Conservation (phyloP, 37 sponge, comb jelly and placozoan species). For the Haliclona indistincta region DNA sequence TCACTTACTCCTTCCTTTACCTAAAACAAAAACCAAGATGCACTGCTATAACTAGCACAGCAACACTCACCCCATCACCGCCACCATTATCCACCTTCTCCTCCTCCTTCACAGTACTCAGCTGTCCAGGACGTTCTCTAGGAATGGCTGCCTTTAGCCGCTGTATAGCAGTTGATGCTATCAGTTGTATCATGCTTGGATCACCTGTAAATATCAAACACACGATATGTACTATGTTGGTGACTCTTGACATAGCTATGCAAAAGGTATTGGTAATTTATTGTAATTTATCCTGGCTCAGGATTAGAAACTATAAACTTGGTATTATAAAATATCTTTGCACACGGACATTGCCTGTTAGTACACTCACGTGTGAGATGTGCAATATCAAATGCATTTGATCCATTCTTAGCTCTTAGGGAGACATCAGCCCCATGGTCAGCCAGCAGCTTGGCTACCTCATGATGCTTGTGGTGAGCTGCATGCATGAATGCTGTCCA, state of each 20-base stretch:
- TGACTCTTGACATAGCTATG: background rate
- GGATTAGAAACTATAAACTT: too few relatives aligned
- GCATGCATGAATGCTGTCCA: conserved; percentile 93
- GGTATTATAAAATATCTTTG: too few relatives aligned
- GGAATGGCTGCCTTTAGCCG: too few relatives aligned
- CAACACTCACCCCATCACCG: background rate
- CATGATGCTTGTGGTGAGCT: conserved; percentile 70
- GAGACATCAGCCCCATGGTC: conserved; percentile 62
- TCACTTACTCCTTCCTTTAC: background rate
- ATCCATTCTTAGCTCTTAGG: conserved; percentile 64
- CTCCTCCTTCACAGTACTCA: background rate
- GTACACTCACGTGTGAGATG: conserved; percentile 28
- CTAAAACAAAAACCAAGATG: background rate
- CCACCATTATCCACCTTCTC: background rate
- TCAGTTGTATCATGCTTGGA: conserved; percentile 46
- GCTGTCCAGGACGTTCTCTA: too few relatives aligned
- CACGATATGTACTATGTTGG: background rate
- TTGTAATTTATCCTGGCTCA: background rate
- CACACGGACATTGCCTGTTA: background rate
- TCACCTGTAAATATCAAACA: conserved; percentile 21
- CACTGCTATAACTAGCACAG: background rate
- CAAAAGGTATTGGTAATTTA: too few relatives aligned
- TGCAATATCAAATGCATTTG: conserved; percentile 64
- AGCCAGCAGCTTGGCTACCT: conserved; percentile 55
- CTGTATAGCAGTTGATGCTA: conserved; percentile 40